Base-by-base conservation (phyloP, 2,797 vertebrate genomes). In the Gobionotothen gibberifrons region DNA sequence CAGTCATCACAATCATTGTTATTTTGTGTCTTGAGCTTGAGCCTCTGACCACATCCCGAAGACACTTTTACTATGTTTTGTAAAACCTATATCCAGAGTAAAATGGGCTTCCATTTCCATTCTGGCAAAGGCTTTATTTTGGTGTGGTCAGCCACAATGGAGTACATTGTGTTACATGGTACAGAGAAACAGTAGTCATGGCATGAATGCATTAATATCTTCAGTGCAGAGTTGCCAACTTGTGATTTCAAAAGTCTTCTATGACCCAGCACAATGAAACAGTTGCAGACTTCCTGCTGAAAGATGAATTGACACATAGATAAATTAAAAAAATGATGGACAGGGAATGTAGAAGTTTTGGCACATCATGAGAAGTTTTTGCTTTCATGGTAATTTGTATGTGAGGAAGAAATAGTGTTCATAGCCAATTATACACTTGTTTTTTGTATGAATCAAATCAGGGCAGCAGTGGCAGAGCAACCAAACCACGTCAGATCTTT, bases 1-100 rank as follows among this genome's bases (percentile, higher is more conserved):
- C 85, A 87, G n/a, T 53, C 53, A 76, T 87, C 48, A 74, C 61
- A 85, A 76, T 86, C 29, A 86, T 74, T 86, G 65, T 84, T 57
- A 57, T 85, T 86, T 54, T 76, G 60, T 81, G 40, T 68, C 21
- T 69, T 49, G 85, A 71, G 67, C 40, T 76, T 26, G 8, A 74
- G 51, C 43, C 46, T 64, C 52, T 72, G 46, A 56, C 72, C 61
- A 74, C 69, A 66, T 75, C 55, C 69, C 21, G 0, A 17, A 69
- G 58, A 42, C 21, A 49, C 51, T 75, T 75, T 60, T 68, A 47
- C 58, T 53, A 71, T 69, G 39, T 73, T 81, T 76, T 73, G 53
- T 40, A 60, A 9, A 54, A 65, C 73, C 71, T 85, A 85, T 85
- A 88, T 79, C 9, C 73, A 77, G 73, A 75, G 60, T 36, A 73